These are phyloP conservation scores for Sula dactylatra DNA, from an alignment of 2,113 vertebrate species.

Conservation along the genomic window DNA sequence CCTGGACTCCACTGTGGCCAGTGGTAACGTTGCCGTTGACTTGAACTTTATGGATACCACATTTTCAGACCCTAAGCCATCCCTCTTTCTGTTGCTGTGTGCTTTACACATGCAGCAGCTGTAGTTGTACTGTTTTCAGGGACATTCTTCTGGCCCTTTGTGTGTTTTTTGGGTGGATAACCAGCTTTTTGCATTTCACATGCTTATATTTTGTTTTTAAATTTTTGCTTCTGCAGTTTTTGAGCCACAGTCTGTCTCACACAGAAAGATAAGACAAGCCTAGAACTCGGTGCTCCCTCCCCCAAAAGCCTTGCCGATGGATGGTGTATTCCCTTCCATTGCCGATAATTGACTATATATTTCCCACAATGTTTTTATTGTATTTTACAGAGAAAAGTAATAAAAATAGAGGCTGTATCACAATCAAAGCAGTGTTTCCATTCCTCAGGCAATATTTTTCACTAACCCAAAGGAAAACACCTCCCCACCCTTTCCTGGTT, in stretches of 20 bases:
- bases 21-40: neutral
- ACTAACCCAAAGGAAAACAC: constrained; percentile 24
- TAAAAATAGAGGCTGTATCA: constrained; percentile 31
- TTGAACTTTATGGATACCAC: neutral
- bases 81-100: neutral
- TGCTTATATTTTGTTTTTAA: neutral
- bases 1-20: neutral
- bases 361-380: constrained; percentile 46
- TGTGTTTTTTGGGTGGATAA: neutral
- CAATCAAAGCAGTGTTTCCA: constrained; percentile 49
- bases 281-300: neutral
- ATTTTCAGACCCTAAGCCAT: neutral
- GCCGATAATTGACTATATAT: constrained; percentile 23
- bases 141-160: neutral
- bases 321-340: neutral
- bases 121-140: neutral
- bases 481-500: constrained; percentile 48
- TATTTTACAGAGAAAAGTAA: constrained; percentile 43
- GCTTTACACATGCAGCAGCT: neutral
- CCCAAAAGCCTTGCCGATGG: neutral
- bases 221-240: neutral
- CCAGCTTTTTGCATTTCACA: neutral
- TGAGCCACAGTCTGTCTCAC: neutral
- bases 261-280: neutral
- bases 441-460: constrained; percentile 49